Base-by-base conservation (phyloP, 2,888 invertebrate genomes). In the Apamea epomidion region DNA sequence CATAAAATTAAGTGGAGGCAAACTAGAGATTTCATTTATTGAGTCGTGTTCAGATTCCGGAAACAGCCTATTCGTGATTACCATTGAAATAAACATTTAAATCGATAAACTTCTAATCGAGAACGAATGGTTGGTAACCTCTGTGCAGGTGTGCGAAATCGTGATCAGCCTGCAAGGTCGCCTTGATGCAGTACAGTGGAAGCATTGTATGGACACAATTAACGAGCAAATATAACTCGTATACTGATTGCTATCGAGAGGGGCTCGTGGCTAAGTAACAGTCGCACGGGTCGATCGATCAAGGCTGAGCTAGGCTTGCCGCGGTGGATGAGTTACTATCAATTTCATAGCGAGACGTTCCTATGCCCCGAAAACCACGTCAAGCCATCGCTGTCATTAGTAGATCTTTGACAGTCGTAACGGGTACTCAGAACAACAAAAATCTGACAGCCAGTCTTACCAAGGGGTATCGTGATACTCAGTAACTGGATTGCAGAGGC, bases 131-230 rank as follows among this genome's bases (percentile, higher is more conserved):
- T 88, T 81, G 37, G 74, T 67, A 71, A 85, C 70, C 77, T 73
- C 75, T 68, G 21, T 90, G 92, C 94, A 94, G 93, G 93, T 93
- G 93, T 90, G 90, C 92, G 37, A 87, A 91, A 87, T 94, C 95
- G 94, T 95, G 95, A 94, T 92, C 90, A 87, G 87, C 86, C 88
- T 82, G 90, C 95, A 95, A 95, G 95, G 95, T 92, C 93, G 92
- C 85, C 85, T 89, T 83, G 87, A 90, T 89, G 89, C 88, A 82
- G 78, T 85, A 91, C 90, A 90, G 89, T 92, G 14, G 73, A 76
- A 70, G 75, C 91, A 92, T 94, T 94, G 94, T 94, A 88, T 90
- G 83, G 85, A 77, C 62, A 88, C 88, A 88, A 88, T 91, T 90
- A 93, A 91, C 89, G 87, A 90, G 88, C 90, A 90, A 90, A 91